phyloP scores from a whole-genome alignment of 2,113 vertebrate species.

The Pao palembangensis region DNA sequence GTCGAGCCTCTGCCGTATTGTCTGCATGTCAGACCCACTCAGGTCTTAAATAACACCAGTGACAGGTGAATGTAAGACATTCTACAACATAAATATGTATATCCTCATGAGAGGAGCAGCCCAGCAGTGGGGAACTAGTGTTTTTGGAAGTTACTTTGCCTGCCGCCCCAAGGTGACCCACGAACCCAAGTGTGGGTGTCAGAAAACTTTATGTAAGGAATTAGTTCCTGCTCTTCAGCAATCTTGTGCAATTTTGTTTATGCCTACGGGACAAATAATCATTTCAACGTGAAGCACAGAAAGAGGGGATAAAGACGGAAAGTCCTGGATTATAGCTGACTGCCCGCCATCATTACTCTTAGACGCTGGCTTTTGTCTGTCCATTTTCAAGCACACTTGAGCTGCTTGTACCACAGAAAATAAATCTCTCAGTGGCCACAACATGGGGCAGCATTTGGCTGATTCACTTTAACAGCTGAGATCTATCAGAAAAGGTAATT shows the following conservation, averaged over 20 bases:
- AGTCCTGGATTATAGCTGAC: conserved; percentile 65
- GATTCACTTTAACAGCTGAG: conserved; percentile 33
- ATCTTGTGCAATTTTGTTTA: conserved; percentile 55
- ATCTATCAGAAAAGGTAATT: conserved; percentile 51
- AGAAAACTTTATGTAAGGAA: conserved; percentile 47
- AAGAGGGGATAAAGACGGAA: conserved; percentile 56
- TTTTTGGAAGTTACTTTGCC: too few relatives aligned
- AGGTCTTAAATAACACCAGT: conserved; percentile 31
- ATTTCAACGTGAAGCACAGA: conserved; percentile 60
- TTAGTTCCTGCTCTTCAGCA: conserved; percentile 50
- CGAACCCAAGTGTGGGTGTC: conserved; percentile 22
- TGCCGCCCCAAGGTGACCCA: conserved; percentile 43
- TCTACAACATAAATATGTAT: too few relatives aligned
- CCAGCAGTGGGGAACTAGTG: not conserved
- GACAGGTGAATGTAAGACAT: conserved; percentile 22
- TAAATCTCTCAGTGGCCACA: conserved; percentile 60
- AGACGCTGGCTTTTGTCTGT: conserved; percentile 61
- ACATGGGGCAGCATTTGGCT: conserved; percentile 51
- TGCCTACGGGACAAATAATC: conserved; percentile 56
- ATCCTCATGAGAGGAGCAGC: too few relatives aligned
- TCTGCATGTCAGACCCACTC: conserved; percentile 39
- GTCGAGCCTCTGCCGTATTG: conserved; percentile 7
- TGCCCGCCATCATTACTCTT: conserved; percentile 58
- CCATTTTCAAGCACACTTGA: conserved; percentile 66
- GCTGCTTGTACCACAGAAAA: conserved; percentile 51